Conservation (phyloP, 2,888 invertebrate genomes). For the Lithosia quadra region DNA sequence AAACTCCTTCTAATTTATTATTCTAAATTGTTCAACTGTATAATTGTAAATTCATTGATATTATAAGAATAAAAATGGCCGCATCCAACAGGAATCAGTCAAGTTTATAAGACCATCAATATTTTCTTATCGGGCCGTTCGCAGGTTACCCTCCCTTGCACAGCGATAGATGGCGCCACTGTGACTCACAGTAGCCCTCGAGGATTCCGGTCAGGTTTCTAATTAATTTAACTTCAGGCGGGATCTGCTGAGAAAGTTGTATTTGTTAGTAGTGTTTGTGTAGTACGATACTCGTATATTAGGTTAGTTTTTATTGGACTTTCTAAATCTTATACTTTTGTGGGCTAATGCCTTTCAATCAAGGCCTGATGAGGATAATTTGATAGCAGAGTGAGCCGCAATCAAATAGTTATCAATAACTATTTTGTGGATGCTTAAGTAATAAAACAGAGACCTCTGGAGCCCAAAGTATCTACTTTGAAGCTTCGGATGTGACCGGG, state of each 20-base stretch:
- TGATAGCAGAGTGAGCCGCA: neutral
- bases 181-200: neutral
- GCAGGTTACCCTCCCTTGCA: constrained; percentile 41
- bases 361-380: neutral
- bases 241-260: constrained; percentile 39
- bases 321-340: constrained; percentile 1
- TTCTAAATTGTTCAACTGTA: neutral
- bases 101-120: constrained; percentile 61
- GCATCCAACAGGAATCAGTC: constrained; percentile 57
- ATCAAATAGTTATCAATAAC: neutral
- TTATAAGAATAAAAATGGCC: neutral
- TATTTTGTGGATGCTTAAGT: constrained; percentile 4
- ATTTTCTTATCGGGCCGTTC: constrained; percentile 57
- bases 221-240: constrained; percentile 52
- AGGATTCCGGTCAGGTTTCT: constrained; percentile 48
- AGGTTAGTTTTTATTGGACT: constrained; percentile 9
- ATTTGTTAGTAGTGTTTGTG: constrained; percentile 43
- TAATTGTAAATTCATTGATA: too few species aligned
- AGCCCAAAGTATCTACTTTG: neutral
- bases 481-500: neutral
- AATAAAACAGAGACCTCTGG: neutral
- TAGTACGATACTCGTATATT: constrained; percentile 23
- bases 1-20: neutral
- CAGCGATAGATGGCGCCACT: constrained; percentile 35
- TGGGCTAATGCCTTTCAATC: constrained; percentile 5